phyloP scores from a whole-genome alignment of 1,140 invertebrate genomes.

The Cydia pomonella region DNA sequence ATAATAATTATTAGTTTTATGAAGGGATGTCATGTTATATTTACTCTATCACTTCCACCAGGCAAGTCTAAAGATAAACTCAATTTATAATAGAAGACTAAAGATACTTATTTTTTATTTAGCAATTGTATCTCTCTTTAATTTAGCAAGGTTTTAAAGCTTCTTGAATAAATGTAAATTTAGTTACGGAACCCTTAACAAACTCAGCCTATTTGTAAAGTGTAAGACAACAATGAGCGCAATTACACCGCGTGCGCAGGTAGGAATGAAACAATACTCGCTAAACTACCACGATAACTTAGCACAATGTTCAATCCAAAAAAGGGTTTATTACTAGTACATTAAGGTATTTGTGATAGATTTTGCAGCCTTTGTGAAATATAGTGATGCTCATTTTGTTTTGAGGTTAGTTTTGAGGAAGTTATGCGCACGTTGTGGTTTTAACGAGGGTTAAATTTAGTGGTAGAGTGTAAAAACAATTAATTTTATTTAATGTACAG shows the following conservation, averaged over 20 bases:
- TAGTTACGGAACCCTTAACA: constrained; percentile 12
- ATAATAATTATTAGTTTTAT: no score
- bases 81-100: no score
- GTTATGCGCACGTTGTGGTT: constrained; percentile 6
- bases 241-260: constrained; percentile 24
- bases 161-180: background rate
- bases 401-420: constrained; percentile 17
- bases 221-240: constrained; percentile 25
- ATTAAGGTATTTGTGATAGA: background rate
- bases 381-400: background rate
- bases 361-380: background rate
- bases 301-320: background rate
- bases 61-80: no score
- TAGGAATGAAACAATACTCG: constrained; percentile 24
- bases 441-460: background rate
- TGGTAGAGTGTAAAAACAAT: background rate
- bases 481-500: background rate
- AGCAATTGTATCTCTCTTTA: background rate
- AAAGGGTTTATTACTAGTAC: background rate
- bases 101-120: background rate
- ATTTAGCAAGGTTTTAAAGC: background rate
- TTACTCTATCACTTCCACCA: no score
- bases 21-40: no score
- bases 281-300: background rate
- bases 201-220: background rate